A percentile compares a stretch with the other conserved stretches of the same genome.
phyloP scores from a whole-genome alignment of 53 echinoderm and acorn worm species.

The Stichopus horrens region DNA sequence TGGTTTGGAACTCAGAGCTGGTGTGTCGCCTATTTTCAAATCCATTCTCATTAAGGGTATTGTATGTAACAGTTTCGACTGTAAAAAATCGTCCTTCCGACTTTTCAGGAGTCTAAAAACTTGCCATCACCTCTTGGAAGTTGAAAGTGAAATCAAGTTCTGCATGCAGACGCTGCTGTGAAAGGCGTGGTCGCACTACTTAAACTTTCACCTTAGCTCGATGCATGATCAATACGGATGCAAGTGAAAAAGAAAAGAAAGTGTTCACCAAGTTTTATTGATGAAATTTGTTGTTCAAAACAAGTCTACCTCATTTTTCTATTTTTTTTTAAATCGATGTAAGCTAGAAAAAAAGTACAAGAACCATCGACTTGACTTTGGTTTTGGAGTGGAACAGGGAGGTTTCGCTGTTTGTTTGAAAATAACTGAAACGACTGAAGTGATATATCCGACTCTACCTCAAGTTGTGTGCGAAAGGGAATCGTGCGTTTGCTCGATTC shows the following conservation, averaged over 20 bases:
- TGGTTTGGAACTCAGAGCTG: background rate
- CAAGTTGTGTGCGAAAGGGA: constrained; percentile 46
- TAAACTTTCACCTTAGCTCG: constrained; percentile 41
- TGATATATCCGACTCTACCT: constrained; percentile 46
- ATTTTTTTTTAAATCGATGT: constrained; percentile 45
- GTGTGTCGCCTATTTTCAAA: background rate
- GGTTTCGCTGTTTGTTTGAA: constrained; percentile 6
- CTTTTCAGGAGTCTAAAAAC: background rate
- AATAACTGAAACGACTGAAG: background rate
- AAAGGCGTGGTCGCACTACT: constrained; percentile 1
- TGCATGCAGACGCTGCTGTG: background rate
- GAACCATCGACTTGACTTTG: constrained; percentile 34
- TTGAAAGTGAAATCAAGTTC: background rate
- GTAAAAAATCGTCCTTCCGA: background rate
- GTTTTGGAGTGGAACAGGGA: constrained; percentile 30
- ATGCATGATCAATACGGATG: constrained; percentile 42
- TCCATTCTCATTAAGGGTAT: constrained; percentile 7
- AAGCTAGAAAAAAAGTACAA: background rate
- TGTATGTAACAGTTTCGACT: background rate
- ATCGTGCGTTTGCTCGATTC: constrained; percentile 21
- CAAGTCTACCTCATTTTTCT: constrained; percentile 49
- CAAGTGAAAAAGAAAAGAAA: constrained; percentile 16
- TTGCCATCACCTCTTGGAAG: background rate
- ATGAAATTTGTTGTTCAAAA: constrained; percentile 51
- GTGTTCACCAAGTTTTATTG: constrained; percentile 49